Evolutionary conservation across 1,140 invertebrate genomes (phyloP).

Genomic region (Coptotermes formosanus): DNA sequence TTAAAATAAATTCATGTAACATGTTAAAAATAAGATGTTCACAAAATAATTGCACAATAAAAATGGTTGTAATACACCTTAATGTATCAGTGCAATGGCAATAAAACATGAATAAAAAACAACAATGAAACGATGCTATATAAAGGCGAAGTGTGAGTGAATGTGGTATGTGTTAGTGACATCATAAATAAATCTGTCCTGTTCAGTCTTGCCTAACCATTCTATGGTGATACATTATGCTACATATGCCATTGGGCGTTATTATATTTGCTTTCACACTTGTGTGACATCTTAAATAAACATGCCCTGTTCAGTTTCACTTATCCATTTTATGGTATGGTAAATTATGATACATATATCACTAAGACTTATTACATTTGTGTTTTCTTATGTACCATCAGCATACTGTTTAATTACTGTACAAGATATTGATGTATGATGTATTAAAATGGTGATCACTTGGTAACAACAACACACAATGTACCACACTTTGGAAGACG

Average conservation of each 20-base stretch:
- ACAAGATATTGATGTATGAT: background rate
- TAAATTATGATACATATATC: background rate
- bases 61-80: background rate
- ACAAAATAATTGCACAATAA: background rate
- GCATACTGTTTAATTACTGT: background rate
- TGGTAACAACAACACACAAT: background rate
- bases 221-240: background rate
- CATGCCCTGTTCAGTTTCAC: no score
- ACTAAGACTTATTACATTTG: background rate
- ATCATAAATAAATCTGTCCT: background rate
- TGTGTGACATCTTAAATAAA: background rate
- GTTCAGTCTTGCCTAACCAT: background rate
- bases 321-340: constrained; percentile 6
- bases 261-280: background rate
- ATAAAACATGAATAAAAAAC: background rate
- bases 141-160: background rate
- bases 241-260: constrained; percentile 14
- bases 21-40: background rate
- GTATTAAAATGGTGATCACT: background rate
- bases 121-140: background rate
- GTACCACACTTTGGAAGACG: constrained; percentile 2
- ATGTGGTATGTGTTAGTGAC: background rate
- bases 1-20: background rate
- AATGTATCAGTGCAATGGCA: background rate
- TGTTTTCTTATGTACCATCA: background rate